Evolutionary conservation across 2,797 vertebrate genomes (phyloP).

Genomic region (Catostomus latipinnis): DNA sequence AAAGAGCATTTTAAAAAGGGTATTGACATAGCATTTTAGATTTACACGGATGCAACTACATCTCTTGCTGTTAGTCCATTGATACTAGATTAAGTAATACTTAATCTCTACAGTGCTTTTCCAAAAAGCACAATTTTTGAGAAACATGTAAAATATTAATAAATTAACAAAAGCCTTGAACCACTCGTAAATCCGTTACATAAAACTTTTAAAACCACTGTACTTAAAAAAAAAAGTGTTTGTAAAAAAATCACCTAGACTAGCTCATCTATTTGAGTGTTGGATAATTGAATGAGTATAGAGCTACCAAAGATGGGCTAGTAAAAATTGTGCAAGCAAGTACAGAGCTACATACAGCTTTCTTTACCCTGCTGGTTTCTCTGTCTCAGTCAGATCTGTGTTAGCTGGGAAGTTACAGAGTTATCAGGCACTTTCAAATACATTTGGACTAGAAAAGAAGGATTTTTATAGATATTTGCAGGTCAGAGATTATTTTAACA

Average conservation of each 20-base stretch:
- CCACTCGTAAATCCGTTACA: too few species aligned
- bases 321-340: neutral
- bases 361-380: constrained; percentile 11
- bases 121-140: too few species aligned
- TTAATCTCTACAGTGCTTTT: too few species aligned
- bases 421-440: too few species aligned
- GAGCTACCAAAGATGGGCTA: neutral
- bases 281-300: neutral
- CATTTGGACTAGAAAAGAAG: too few species aligned
- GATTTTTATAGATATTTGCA: too few species aligned
- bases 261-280: neutral
- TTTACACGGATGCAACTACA: neutral
- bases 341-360: neutral
- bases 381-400: constrained; percentile 2
- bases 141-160: too few species aligned
- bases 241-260: neutral
- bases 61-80: neutral
- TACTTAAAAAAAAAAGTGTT: too few species aligned
- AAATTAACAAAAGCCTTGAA: too few species aligned
- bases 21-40: neutral
- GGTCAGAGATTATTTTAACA: too few species aligned
- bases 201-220: too few species aligned
- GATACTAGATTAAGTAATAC: neutral
- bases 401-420: too few species aligned
- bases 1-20: neutral